Evolutionary conservation across 2,113 vertebrate species (phyloP).

Genomic region (Oriolus oriolus): DNA sequence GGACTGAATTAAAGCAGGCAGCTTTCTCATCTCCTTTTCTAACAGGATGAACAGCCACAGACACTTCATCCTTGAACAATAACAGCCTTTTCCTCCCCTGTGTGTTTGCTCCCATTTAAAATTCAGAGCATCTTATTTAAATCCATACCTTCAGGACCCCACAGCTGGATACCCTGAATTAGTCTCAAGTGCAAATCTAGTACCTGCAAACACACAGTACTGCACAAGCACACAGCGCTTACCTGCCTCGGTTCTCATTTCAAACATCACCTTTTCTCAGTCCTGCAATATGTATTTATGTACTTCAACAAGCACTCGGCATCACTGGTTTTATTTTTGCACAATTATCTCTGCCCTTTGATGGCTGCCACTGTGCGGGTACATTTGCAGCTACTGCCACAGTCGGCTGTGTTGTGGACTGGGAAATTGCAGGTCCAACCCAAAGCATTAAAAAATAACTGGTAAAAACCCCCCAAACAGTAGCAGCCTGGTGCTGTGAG

Average conservation of each 20-base stretch:
- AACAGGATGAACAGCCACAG: not conserved
- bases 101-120: not conserved
- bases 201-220: not conserved
- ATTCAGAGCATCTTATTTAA: not conserved
- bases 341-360: not conserved
- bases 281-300: not conserved
- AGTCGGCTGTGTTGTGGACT: rapidly evolving
- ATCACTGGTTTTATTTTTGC: not conserved
- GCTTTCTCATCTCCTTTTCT: not conserved
- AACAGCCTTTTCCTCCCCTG: not conserved
- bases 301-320: not conserved
- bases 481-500: not conserved
- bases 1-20: not conserved
- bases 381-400: too few relatives aligned
- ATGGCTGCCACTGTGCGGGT: rapidly evolving
- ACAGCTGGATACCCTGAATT: not conserved
- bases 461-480: rapidly evolving
- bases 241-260: rapidly evolving
- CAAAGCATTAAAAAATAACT: not conserved
- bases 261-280: not conserved
- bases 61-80: not conserved
- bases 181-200: not conserved
- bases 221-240: not conserved
- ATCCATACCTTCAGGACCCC: not conserved
- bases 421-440: not conserved